Base-by-base conservation (phyloP, 2,888 invertebrate species). In the Conops quadrifasciatus region DNA sequence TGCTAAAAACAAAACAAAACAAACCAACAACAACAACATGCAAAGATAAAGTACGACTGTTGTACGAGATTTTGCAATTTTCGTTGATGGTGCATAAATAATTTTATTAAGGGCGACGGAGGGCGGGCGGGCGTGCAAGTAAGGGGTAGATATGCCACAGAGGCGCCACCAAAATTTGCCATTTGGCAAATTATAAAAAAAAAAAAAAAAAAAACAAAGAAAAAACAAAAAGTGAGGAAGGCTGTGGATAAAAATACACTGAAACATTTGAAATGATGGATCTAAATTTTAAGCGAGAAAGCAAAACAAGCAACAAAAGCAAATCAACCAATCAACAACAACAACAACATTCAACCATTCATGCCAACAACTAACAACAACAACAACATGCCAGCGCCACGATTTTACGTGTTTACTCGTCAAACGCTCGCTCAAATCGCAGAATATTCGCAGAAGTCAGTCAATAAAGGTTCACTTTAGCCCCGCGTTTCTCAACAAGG, bases 81-180 rank as follows among this genome's bases (percentile, higher is more conserved):
- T 59, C 49, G 49, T 15, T 67, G 67, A 21, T 26, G 45, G 26
- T 59, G 67, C 67, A 49, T 59, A 49, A 59, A 67, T 60, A 67
- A 67, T 67, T 67, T 49, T 26, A 15, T 9, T 24, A 1, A 43
- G 13, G 26, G 36, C 5, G 36, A 36, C 5, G 36, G 9, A 9
- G 36, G 36, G 36, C 5, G 9, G 36, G 36, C 5, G 36, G 36
- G 36, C 28, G 28, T 19, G 15, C n/a, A 66, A 59, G 24, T 45
- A 47, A 60, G 9, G 36, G 36, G 36, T 9, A 36, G 36, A 36
- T 4, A 7, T 7, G 5, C 36, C 9, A 36, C 5, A 36, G 5
- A 36, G 36, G 9, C 36, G 9, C 59, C 60, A 59, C 59, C 28
- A 49, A 49, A 59, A 59, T 67, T 67, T 67, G 59, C 67, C 47